phyloP scores from a whole-genome alignment of 2,797 vertebrate species.

The Apodemus agrarius region DNA sequence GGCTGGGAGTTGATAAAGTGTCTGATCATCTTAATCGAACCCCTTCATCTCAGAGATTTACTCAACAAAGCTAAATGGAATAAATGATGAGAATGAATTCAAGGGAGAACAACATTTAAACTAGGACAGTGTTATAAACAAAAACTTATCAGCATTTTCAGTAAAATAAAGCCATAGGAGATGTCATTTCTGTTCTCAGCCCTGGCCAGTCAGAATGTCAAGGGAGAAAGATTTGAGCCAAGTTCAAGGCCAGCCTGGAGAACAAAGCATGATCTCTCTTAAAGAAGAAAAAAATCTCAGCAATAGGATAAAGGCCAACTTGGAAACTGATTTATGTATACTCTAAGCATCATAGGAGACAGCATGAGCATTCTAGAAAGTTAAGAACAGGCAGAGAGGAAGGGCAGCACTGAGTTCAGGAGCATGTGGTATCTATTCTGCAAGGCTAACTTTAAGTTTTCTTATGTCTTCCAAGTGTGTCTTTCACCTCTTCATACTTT shows the following conservation, averaged over 20 bases:
- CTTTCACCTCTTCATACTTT: slow-evolving; percentile 55
- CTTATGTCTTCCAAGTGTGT: slow-evolving; percentile 76
- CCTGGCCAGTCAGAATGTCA: neutral
- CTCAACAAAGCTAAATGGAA: neutral
- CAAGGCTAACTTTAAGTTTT: slow-evolving; percentile 63
- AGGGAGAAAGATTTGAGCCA: neutral
- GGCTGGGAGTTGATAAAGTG: neutral
- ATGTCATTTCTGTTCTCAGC: neutral
- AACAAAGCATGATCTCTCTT: neutral
- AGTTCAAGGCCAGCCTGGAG: neutral
- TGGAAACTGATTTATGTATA: slow-evolving; percentile 11
- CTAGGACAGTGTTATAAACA: neutral
- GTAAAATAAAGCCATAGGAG: neutral
- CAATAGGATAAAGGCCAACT: neutral
- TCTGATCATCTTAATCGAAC: neutral
- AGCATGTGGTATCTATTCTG: slow-evolving; percentile 84
- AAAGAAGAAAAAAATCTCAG: neutral
- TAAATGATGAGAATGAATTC: neutral
- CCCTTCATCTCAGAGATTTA: neutral
- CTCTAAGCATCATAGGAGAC: slow-evolving; percentile 23
- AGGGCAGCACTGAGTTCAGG: slow-evolving; percentile 85
- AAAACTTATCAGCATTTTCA: slow-evolving; percentile 32
- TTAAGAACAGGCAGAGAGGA: neutral
- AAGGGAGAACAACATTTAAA: neutral
- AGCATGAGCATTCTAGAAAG: slow-evolving; percentile 6